Conservation (phyloP, 2,113 vertebrate species). For the Megaceryle maxima region DNA sequence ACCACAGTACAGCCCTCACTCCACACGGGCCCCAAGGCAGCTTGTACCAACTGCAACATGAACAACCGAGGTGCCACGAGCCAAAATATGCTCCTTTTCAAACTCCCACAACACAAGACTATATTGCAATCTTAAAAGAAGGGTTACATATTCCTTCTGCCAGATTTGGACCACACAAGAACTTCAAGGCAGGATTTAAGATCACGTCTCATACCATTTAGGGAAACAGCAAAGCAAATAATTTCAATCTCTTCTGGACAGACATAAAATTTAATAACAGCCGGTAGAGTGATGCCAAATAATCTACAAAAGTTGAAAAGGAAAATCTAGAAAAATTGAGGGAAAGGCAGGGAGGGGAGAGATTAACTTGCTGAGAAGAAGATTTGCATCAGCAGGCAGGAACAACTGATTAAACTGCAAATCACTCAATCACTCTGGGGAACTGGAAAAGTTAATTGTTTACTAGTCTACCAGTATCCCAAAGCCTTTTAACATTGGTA, state of each 20-base stretch:
- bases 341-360: background rate
- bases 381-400: background rate
- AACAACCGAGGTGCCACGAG: accelerated
- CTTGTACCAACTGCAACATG: accelerated
- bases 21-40: accelerated
- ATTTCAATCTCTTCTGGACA: background rate
- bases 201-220: accelerated
- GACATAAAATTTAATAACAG: background rate
- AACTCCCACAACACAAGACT: background rate
- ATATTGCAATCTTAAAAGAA: background rate
- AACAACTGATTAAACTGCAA: background rate
- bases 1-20: accelerated
- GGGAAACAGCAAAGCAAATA: background rate
- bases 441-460: background rate
- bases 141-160: background rate
- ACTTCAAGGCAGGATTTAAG: background rate
- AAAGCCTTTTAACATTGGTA: background rate
- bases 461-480: background rate
- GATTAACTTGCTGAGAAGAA: background rate
- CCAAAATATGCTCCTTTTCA: background rate
- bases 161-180: background rate
- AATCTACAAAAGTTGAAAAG: background rate
- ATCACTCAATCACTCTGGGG: background rate
- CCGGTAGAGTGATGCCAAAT: background rate
- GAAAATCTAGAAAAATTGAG: background rate